Evolutionary conservation across 1,140 invertebrate species (phyloP).

Genomic region (Megathymus violae): DNA sequence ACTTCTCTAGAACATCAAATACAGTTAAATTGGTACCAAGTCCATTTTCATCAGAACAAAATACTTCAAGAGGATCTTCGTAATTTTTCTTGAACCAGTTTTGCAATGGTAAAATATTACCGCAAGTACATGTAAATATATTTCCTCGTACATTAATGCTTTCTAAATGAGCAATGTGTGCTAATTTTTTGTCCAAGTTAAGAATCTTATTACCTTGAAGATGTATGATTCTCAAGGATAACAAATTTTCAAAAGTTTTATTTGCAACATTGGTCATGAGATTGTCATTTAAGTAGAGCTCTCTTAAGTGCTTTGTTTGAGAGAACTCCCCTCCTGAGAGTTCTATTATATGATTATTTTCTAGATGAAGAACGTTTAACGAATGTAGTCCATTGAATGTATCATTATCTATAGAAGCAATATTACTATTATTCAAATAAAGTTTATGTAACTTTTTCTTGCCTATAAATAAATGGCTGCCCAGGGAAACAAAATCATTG

Average conservation of each 20-base stretch:
- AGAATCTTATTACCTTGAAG: constrained; percentile 91
- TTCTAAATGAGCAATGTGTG: constrained; percentile 87
- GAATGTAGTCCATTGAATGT: constrained; percentile 92
- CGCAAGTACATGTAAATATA: constrained; percentile 88
- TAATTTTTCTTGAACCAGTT: constrained; percentile 88
- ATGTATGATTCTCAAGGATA: constrained; percentile 89
- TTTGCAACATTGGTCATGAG: constrained; percentile 88
- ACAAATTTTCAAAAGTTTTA: constrained; percentile 89
- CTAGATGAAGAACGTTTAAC: constrained; percentile 90
- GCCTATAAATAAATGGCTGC: constrained; percentile 93
- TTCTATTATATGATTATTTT: constrained; percentile 90
- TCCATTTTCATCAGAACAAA: constrained; percentile 85
- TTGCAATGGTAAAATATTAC: constrained; percentile 85
- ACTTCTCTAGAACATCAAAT: constrained; percentile 86
- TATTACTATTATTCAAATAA: constrained; percentile 92
- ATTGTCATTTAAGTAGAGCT: constrained; percentile 94
- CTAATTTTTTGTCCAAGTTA: constrained; percentile 88
- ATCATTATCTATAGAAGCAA: constrained; percentile 90
- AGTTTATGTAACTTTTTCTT: constrained; percentile 93
- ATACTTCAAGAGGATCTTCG: constrained; percentile 87
- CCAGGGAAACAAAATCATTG: constrained; percentile 90
- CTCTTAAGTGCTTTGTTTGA: constrained; percentile 89
- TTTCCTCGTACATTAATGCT: constrained; percentile 87
- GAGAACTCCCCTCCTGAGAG: constrained; percentile 91
- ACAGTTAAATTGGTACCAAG: constrained; percentile 87